Percentiles rank a stretch among this genome's conserved stretches.
These are phyloP conservation scores for Rhombomys opimus DNA, from an alignment of 2,113 vertebrate species.

Conservation along the genomic window DNA sequence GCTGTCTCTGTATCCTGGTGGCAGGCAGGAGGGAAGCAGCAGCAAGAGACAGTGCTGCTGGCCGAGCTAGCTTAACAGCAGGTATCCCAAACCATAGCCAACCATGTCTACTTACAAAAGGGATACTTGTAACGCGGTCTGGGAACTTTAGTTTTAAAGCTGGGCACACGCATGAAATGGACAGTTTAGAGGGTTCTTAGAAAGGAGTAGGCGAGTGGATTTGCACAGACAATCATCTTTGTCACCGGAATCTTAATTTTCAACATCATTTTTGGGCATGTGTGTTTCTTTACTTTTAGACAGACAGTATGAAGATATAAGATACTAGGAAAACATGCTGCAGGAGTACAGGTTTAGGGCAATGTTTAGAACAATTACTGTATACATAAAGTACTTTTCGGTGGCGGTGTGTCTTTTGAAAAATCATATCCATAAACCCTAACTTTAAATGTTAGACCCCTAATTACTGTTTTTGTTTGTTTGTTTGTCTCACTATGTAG, in stretches of 20 bases:
- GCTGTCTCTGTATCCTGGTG: neutral
- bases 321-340: neutral
- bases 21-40: neutral
- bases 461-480: neutral
- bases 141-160: neutral
- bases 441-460: conserved; percentile 37
- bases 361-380: neutral
- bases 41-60: neutral
- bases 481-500: neutral
- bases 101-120: neutral
- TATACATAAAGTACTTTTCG: neutral
- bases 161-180: neutral
- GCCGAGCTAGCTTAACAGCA: neutral
- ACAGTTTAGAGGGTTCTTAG: neutral
- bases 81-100: neutral
- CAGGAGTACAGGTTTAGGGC: neutral
- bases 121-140: neutral
- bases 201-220: neutral
- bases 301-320: neutral
- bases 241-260: neutral
- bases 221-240: neutral
- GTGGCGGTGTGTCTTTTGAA: neutral
- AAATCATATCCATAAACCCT: neutral
- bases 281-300: neutral
- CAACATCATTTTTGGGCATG: neutral